A percentile compares a stretch with the other conserved stretches of the same genome.
These are phyloP conservation scores for Apantesis nais DNA, from an alignment of 2,888 invertebrate species.

Conservation along the genomic window DNA sequence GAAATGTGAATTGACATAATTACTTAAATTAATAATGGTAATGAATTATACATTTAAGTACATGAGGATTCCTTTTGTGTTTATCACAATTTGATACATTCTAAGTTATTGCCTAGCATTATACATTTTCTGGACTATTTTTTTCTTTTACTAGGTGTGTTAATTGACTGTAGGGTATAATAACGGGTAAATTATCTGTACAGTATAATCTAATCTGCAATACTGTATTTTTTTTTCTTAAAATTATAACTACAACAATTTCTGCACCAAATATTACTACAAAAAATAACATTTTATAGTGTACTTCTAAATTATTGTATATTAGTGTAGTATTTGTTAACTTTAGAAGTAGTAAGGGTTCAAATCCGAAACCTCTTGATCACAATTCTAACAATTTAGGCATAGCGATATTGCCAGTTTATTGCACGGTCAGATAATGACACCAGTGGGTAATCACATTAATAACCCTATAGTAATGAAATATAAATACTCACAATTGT, in stretches of 20 bases:
- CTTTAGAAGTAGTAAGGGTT: not conserved
- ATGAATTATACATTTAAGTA: not conserved
- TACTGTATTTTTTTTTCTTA: not conserved
- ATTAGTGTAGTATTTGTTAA: not conserved
- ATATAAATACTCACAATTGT: conserved; percentile 89
- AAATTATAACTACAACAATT: not conserved
- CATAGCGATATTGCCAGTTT: not conserved
- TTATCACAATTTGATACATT: not conserved
- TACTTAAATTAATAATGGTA: not conserved
- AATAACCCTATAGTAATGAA: too few relatives aligned
- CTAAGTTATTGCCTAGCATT: too few relatives aligned
- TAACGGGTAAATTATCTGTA: not conserved
- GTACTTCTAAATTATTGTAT: too few relatives aligned
- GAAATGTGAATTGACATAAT: not conserved
- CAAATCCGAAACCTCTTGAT: too few relatives aligned
- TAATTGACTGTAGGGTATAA: not conserved
- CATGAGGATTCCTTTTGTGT: not conserved
- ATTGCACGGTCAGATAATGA: not conserved
- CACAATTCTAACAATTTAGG: too few relatives aligned
- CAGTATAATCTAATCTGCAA: not conserved
- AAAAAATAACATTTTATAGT: not conserved
- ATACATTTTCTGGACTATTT: too few relatives aligned
- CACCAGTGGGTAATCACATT: too few relatives aligned
- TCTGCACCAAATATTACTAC: not conserved
- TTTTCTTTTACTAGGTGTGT: too few relatives aligned